phyloP scores from a whole-genome alignment of 2,888 invertebrate species.

The Girardia tigrina region DNA sequence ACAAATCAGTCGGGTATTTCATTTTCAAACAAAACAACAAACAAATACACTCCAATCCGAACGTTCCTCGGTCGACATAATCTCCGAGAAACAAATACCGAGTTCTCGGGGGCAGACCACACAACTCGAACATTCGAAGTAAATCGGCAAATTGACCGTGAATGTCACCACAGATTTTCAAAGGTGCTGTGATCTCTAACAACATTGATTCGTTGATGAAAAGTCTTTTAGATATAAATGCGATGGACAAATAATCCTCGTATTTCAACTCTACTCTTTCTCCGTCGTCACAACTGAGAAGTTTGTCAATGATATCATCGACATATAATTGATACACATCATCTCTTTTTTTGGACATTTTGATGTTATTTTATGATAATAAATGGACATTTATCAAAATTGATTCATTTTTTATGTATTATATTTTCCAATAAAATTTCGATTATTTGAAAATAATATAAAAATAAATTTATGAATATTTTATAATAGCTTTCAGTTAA shows the following conservation, averaged over 20 bases:
- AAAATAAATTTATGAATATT: no score
- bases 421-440: no score
- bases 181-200: slow-evolving; percentile 26
- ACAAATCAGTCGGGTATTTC: slow-evolving; percentile 33
- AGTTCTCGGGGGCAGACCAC: slow-evolving; percentile 29
- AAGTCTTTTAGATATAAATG: not conserved
- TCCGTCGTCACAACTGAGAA: not conserved
- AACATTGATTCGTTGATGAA: slow-evolving; percentile 29
- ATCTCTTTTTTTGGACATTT: no score
- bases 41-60: slow-evolving; percentile 29
- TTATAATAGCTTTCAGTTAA: no score
- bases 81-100: slow-evolving; percentile 34
- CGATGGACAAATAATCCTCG: not conserved
- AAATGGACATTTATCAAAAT: no score
- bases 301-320: not conserved
- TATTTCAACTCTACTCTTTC: not conserved
- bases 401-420: no score
- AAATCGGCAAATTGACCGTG: slow-evolving; percentile 34
- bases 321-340: not conserved
- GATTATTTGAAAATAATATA: no score
- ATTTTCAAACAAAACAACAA: slow-evolving; percentile 28
- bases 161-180: slow-evolving; percentile 34
- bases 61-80: slow-evolving; percentile 33
- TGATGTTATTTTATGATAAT: no score
- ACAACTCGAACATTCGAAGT: slow-evolving; percentile 28